Evolutionary conservation across 1,140 invertebrate genomes (phyloP).

Genomic region (Pseudobourletiella spinata): DNA sequence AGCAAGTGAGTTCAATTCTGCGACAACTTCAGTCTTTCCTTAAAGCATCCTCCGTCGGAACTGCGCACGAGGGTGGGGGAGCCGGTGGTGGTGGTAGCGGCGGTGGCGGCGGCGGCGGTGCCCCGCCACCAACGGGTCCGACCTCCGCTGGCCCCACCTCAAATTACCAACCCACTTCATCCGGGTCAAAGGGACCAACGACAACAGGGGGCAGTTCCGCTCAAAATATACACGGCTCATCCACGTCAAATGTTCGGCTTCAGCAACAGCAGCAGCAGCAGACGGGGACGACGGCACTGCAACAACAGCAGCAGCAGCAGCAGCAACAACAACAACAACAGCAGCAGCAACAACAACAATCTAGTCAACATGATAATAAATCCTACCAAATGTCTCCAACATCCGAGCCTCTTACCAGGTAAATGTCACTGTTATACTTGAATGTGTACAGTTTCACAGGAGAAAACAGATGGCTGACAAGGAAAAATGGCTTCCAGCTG

Average conservation of each 20-base stretch:
- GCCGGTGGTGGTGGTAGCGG: constrained; percentile 10
- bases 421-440: background rate
- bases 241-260: background rate
- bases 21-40: constrained; percentile 36
- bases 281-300: background rate
- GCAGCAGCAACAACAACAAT: background rate
- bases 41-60: constrained; percentile 18
- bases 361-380: constrained; percentile 26
- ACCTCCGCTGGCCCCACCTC: background rate
- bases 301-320: constrained; percentile 13
- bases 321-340: constrained; percentile 21
- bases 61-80: constrained; percentile 24
- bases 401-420: constrained; percentile 23
- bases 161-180: background rate
- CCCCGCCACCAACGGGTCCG: constrained; percentile 1
- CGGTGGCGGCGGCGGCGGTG: constrained; percentile 7
- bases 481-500: too few relatives aligned
- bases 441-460: too few relatives aligned
- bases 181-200: background rate
- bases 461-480: too few relatives aligned
- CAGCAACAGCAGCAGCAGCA: constrained; percentile 13
- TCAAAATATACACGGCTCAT: constrained; percentile 11
- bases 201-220: background rate
- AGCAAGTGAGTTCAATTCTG: constrained; percentile 51
- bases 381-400: constrained; percentile 31